phyloP scores from a whole-genome alignment of 2,113 vertebrate genomes.

The Helogale parvula region DNA sequence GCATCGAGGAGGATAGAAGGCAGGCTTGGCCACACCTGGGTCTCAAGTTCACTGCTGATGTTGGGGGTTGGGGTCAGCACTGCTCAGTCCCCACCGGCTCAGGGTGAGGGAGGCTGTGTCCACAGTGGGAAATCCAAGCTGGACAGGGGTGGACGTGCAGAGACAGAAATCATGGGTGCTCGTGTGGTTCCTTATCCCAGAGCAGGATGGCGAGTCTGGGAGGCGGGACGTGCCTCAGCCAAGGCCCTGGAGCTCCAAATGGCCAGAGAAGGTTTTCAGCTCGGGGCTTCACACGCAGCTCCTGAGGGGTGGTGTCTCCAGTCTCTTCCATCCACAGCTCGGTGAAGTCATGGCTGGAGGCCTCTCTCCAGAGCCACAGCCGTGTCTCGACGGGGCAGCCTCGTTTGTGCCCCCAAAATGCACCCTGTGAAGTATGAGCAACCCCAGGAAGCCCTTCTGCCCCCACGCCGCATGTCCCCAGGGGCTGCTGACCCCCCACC shows the following conservation, averaged over 20 bases:
- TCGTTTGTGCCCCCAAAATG: background rate
- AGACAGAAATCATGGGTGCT: background rate
- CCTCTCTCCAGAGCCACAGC: background rate
- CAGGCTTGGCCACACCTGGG: background rate
- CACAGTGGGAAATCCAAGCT: background rate
- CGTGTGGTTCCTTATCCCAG: background rate
- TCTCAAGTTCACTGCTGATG: fast-evolving
- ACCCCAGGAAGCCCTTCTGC: background rate
- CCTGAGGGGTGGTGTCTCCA: fast-evolving
- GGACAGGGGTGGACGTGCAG: background rate
- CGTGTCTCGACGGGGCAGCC: background rate
- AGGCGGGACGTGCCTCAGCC: background rate
- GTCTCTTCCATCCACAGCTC: background rate
- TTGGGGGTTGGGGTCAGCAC: too few relatives aligned
- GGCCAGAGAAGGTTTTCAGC: background rate
- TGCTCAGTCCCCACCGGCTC: background rate
- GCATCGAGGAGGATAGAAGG: background rate
- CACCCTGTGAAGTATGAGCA: background rate
- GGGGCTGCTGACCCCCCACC: background rate
- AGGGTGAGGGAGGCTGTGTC: background rate
- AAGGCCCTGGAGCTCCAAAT: fast-evolving
- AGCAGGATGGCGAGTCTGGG: background rate
- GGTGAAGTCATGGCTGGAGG: fast-evolving
- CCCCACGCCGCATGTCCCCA: too few relatives aligned
- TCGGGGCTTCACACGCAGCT: background rate